phyloP scores from a whole-genome alignment of 2,888 invertebrate species.

The Falcaria lacertinaria region DNA sequence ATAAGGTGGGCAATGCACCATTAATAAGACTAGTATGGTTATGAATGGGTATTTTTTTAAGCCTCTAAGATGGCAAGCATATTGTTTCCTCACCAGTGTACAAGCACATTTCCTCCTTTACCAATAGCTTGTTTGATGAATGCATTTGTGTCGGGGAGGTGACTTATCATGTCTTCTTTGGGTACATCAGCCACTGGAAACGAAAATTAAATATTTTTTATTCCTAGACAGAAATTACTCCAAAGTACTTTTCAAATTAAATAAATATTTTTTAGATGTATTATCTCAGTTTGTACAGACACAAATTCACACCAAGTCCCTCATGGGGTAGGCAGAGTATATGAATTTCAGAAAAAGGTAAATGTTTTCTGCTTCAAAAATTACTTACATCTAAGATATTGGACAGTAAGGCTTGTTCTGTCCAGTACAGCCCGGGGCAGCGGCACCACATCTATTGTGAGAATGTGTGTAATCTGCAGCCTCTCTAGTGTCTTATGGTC shows the following conservation, averaged over 20 bases:
- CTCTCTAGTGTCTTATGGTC: constrained; percentile 83
- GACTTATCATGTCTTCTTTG: constrained; percentile 89
- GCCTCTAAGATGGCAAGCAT: too few relatives aligned
- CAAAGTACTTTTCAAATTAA: too few relatives aligned
- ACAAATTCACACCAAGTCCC: too few relatives aligned
- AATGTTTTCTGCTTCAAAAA: neutral
- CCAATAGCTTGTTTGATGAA: constrained; percentile 86
- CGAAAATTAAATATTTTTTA: neutral
- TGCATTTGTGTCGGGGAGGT: constrained; percentile 86
- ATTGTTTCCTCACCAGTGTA: constrained; percentile 87
- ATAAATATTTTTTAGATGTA: too few relatives aligned
- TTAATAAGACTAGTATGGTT: too few relatives aligned
- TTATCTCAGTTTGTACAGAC: too few relatives aligned
- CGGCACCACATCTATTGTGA: constrained; percentile 92
- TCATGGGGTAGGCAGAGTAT: too few relatives aligned
- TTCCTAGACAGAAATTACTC: too few relatives aligned
- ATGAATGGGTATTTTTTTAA: too few relatives aligned
- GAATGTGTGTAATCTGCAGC: constrained; percentile 85
- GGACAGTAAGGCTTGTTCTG: constrained; percentile 82
- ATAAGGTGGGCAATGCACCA: too few relatives aligned
- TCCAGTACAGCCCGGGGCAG: constrained; percentile 86
- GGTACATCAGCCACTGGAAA: constrained; percentile 89
- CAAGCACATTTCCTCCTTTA: constrained; percentile 84
- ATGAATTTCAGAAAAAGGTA: too few relatives aligned
- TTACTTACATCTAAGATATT: constrained; percentile 85